Conservation (phyloP, 2,888 invertebrate genomes). For the Andrena fulva region DNA sequence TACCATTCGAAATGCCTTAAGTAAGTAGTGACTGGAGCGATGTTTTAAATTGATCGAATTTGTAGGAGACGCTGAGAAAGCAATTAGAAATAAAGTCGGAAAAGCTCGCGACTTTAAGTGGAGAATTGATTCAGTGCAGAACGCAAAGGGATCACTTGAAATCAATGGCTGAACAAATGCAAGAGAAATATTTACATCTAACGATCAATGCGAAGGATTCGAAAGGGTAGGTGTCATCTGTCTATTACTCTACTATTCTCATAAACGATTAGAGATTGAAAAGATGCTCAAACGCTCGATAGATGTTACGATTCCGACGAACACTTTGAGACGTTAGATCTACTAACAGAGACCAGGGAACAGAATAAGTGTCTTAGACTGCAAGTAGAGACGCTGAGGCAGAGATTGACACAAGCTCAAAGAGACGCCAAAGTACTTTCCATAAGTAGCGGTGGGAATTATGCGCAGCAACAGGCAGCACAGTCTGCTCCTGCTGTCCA, state of each 20-base stretch:
- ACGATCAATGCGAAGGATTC: constrained; percentile 76
- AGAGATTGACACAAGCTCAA: constrained; percentile 89
- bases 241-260: background rate
- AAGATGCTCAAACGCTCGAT: constrained; percentile 19
- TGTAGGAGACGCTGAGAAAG: constrained; percentile 70
- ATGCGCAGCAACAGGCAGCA: constrained; percentile 67
- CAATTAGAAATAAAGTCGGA: constrained; percentile 93
- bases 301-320: constrained; percentile 69
- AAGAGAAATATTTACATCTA: constrained; percentile 86
- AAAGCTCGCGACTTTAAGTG: constrained; percentile 91
- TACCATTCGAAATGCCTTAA: too few relatives aligned
- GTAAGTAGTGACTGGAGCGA: background rate
- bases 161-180: constrained; percentile 91
- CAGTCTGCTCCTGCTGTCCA: constrained; percentile 85
- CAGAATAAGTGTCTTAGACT: constrained; percentile 86
- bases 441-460: constrained; percentile 82
- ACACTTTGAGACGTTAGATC: constrained; percentile 76
- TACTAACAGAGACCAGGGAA: constrained; percentile 85
- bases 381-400: constrained; percentile 90
- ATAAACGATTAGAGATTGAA: background rate
- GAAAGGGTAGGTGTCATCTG: constrained; percentile 63
- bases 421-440: constrained; percentile 90
- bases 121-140: constrained; percentile 91
- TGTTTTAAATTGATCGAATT: background rate
- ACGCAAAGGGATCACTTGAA: constrained; percentile 93